A percentile compares a stretch with the other conserved stretches of the same genome.
phyloP scores from a whole-genome alignment of 2,797 vertebrate species.

The Myripristis murdjan region DNA sequence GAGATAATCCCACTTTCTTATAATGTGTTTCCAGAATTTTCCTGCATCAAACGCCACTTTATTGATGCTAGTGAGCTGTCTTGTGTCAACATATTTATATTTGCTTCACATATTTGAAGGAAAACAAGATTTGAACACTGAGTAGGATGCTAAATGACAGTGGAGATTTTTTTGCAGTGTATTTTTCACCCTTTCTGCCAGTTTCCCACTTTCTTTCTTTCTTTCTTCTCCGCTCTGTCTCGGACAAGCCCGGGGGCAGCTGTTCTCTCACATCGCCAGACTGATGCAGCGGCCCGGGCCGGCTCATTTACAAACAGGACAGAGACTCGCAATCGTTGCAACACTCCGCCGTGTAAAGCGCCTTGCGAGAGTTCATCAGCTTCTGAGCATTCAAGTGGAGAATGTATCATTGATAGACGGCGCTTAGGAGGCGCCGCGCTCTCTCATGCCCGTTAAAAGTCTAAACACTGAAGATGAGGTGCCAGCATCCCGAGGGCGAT shows the following conservation, averaged over 20 bases:
- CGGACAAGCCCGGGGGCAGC: conserved; percentile 16
- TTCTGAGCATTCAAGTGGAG: conserved; percentile 51
- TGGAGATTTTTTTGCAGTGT: too few species aligned
- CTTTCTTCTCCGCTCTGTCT: conserved; percentile 13
- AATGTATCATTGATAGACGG: conserved; percentile 62
- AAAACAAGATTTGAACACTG: too few species aligned
- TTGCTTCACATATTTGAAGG: too few species aligned
- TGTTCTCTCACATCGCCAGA: conserved; percentile 30
- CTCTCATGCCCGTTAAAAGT: conserved; percentile 55
- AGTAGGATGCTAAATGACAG: too few species aligned
- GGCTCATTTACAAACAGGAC: conserved; percentile 36
- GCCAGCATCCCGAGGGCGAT: conserved; percentile 49
- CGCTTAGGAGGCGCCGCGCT: conserved; percentile 52
- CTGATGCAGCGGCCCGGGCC: conserved; percentile 29
- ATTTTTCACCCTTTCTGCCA: conserved; percentile 17
- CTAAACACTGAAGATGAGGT: conserved; percentile 72
- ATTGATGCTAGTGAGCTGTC: too few species aligned
- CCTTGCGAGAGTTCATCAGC: conserved; percentile 48
- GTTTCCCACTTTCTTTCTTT: conserved; percentile 12
- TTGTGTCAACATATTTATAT: too few species aligned
- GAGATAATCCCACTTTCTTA: too few species aligned
- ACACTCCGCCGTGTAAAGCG: conserved; percentile 27
- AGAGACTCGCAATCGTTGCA: conserved; percentile 36
- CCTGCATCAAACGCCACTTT: too few species aligned
- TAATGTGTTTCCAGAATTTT: too few species aligned